phyloP scores from a whole-genome alignment of 2,888 invertebrate species.

The Nemapogon koenigi region DNA sequence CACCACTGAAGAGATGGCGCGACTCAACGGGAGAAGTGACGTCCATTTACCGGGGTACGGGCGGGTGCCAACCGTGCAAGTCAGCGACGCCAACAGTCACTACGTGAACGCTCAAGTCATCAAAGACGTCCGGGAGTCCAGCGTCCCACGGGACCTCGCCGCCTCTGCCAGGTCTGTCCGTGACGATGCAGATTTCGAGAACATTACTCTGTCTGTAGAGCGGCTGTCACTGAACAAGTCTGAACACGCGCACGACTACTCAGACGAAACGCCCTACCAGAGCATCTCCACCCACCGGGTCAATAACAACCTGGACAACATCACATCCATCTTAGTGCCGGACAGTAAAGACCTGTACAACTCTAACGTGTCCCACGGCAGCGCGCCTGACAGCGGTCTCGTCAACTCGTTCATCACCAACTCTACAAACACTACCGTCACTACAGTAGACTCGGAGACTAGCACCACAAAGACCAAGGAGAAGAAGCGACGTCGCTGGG shows the following conservation, averaged over 20 bases:
- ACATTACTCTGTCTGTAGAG: constrained; percentile 33
- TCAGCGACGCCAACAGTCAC: constrained; percentile 29
- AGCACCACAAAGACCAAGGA: constrained; percentile 50
- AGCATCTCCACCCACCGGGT: constrained; percentile 46
- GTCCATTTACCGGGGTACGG: neutral
- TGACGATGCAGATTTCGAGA: constrained; percentile 34
- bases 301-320: constrained; percentile 41
- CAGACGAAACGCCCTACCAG: constrained; percentile 49
- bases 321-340: constrained; percentile 44
- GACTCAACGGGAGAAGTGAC: constrained; percentile 36
- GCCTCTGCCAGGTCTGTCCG: constrained; percentile 28
- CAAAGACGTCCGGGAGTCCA: constrained; percentile 44
- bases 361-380: constrained; percentile 24
- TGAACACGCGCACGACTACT: constrained; percentile 34
- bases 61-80: neutral
- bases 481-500: constrained; percentile 72
- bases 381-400: constrained; percentile 28
- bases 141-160: constrained; percentile 39
- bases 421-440: constrained; percentile 33
- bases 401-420: constrained; percentile 31
- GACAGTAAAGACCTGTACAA: constrained; percentile 20
- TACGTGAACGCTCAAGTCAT: constrained; percentile 57
- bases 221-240: constrained; percentile 30
- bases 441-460: constrained; percentile 32
- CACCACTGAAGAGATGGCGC: constrained; percentile 70